Evolutionary conservation across 30 jellyfish, hydroid and myxozoan species (phyloP).

Genomic region (Aurelia sp.): DNA sequence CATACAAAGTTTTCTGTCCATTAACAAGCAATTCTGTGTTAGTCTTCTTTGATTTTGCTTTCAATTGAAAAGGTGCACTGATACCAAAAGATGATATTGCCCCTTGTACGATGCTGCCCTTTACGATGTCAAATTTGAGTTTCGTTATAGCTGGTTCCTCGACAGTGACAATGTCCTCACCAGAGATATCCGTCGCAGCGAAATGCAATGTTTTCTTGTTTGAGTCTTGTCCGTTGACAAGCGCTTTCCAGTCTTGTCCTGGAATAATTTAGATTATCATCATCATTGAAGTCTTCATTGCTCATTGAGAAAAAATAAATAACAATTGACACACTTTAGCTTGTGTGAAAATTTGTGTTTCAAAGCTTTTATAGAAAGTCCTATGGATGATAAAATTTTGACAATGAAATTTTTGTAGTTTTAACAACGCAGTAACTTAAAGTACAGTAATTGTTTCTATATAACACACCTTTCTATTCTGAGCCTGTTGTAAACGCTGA

Average conservation of each 20-base stretch:
- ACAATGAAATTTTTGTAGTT: no score
- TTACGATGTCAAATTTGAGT: slow-evolving; percentile 48
- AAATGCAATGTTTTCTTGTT: slow-evolving; percentile 79
- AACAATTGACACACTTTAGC: no score
- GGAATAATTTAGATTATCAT: background rate
- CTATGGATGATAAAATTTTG: no score
- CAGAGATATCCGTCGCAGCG: slow-evolving; percentile 91
- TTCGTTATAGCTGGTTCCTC: slow-evolving; percentile 62
- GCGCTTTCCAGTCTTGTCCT: slow-evolving; percentile 85
- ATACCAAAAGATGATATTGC: slow-evolving; percentile 60
- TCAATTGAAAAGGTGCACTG: slow-evolving; percentile 73
- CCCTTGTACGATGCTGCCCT: slow-evolving; percentile 73
- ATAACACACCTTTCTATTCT: no score
- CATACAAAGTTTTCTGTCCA: slow-evolving; percentile 72
- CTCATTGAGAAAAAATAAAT: no score
- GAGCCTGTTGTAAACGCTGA: no score
- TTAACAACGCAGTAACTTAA: no score
- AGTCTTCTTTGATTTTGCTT: slow-evolving; percentile 63
- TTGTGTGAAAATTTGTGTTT: no score
- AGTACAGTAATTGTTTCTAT: no score
- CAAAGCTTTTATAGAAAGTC: no score
- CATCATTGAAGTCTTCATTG: no score
- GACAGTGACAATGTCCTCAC: slow-evolving; percentile 77
- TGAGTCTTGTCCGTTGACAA: slow-evolving; percentile 70
- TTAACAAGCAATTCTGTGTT: slow-evolving; percentile 62